Conservation (phyloP, 2,113 vertebrate species). For the Microcebus murinus region DNA sequence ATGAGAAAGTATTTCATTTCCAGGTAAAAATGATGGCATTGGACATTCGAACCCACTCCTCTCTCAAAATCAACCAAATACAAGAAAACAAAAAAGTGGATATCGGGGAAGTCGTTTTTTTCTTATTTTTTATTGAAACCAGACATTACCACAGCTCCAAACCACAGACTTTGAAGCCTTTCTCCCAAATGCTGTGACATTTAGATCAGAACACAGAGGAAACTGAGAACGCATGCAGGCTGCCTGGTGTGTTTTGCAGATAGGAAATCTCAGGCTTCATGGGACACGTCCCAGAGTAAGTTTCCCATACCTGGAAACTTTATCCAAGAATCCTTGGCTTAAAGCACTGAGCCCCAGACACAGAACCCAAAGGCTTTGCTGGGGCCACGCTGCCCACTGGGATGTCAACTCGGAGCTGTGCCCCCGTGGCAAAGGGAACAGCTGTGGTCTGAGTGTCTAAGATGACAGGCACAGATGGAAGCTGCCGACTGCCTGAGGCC, state of each 20-base stretch:
- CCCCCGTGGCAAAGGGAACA: background rate
- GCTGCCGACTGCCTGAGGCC: background rate
- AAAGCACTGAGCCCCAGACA: background rate
- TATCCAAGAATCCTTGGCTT: background rate
- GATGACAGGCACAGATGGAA: background rate
- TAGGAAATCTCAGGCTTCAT: background rate
- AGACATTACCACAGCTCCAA: constrained; percentile 41
- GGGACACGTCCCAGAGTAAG: background rate
- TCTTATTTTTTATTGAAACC: constrained; percentile 33
- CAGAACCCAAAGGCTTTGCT: background rate
- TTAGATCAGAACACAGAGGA: background rate
- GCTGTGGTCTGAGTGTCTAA: background rate
- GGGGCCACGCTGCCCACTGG: background rate
- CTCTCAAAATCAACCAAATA: background rate
- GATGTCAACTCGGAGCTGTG: background rate
- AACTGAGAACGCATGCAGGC: background rate
- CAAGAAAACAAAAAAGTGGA: background rate
- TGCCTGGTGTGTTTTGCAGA: background rate
- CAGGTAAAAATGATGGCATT: background rate
- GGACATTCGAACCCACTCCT: background rate
- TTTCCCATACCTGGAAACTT: background rate
- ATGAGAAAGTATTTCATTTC: constrained; percentile 17
- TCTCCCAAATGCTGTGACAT: background rate
- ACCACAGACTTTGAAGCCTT: background rate
- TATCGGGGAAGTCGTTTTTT: background rate